Conservation (phyloP, 2,113 vertebrate species). For the Sakesphorus luctuosus region DNA sequence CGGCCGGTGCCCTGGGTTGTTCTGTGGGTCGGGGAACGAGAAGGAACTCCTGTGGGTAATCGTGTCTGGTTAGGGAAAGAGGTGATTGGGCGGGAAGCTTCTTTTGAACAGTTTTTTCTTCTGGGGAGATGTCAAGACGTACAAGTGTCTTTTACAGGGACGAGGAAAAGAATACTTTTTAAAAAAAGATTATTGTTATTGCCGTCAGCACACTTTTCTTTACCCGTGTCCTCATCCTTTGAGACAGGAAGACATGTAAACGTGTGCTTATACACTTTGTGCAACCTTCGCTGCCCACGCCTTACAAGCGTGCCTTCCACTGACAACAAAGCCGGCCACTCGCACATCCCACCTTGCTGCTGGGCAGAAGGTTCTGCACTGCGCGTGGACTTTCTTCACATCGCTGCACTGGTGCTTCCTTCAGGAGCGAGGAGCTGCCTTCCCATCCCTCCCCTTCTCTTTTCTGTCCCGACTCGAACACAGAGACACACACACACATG, state of each 20-base stretch:
- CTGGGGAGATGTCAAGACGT: accelerated
- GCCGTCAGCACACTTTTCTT: not conserved
- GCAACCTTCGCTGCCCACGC: not conserved
- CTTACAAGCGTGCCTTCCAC: not conserved
- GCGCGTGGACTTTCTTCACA: not conserved
- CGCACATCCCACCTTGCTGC: not conserved
- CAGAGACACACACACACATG: accelerated
- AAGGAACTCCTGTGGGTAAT: not conserved
- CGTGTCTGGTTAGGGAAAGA: not conserved
- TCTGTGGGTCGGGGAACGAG: accelerated
- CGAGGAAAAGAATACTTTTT: not conserved
- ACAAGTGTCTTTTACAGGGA: not conserved
- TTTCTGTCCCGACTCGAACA: not conserved
- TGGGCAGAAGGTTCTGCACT: not conserved
- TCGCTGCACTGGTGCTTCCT: not conserved
- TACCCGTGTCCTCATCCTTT: not conserved
- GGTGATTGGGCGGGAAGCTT: not conserved
- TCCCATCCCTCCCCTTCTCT: too few species aligned
- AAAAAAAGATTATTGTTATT: not conserved
- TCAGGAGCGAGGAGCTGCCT: not conserved
- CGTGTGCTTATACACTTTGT: accelerated
- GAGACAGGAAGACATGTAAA: not conserved
- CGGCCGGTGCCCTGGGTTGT: not conserved
- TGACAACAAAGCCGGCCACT: not conserved
- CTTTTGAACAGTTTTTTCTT: not conserved